Evolutionary conservation across 2,113 vertebrate species (phyloP), one percentile per base, ranked within the genome.

Genomic region (Hepsetus odoe): DNA sequence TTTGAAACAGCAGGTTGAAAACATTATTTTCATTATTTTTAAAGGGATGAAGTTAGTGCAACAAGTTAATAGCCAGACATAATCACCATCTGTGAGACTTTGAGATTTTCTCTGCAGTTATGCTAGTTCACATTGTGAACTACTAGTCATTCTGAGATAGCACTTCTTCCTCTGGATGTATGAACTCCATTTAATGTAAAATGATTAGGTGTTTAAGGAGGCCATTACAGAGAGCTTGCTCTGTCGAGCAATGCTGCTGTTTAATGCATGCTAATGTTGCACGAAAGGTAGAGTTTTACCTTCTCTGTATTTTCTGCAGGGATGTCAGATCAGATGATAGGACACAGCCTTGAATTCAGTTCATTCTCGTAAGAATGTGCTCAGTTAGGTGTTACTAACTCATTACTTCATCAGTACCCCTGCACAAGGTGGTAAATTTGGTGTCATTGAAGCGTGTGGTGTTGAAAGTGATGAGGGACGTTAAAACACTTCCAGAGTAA

Each of bases 331-430:
- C 38, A 49, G 35, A 64, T 56, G 53, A 44, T 11, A 51, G 68
- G 56, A 72, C 40, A 30, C 16, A 44, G 58, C 49, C 22, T 42
- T 5, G 68, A 40, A n/a, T 70, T 56, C 42, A 13, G 10, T 10
- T 20, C n/a, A 22, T 55, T 62, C 59, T 20, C 51, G 18, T 67
- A 40, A 24, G 55, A 33, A 72, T 14, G 2, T 76, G 30, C 56
- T 76, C 40, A 26, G 56, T 44, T 70, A 55, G 73, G 33, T 76
- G 40, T 32, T 79, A 72, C 79, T 79, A 79, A 80, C 58, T 70
- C n/a, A 30, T 83, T 61, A 56, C 56, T 80, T 74, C 74, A 74
- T 74, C 35, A 8, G 53, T 67, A 46, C 44, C 38, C 64, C 66
- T 30, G 35, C 46, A 68, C 44, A 72, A 76, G 1, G 35, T 20